A percentile compares a stretch with the other conserved stretches of the same genome.
These are phyloP conservation scores for Physella acuta DNA, from an alignment of 1,140 invertebrate species.

Conservation along the genomic window DNA sequence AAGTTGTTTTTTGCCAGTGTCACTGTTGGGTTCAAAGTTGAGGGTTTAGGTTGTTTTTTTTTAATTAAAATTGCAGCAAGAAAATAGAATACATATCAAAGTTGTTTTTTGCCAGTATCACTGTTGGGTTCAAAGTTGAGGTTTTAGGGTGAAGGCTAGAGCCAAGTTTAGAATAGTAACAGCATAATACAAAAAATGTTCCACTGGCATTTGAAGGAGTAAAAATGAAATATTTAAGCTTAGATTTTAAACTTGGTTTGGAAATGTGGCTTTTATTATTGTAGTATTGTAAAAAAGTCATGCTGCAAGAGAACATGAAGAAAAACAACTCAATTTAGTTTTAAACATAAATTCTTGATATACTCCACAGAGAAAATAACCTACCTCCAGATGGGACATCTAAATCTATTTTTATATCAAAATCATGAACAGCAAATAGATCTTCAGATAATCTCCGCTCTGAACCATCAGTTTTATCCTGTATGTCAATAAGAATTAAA, in stretches of 20 bases:
- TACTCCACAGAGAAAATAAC: conserved; percentile 64
- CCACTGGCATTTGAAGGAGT: background rate
- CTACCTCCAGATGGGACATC: conserved; percentile 56
- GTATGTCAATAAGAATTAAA: no score
- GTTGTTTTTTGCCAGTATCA: background rate
- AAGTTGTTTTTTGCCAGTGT: background rate
- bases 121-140: background rate
- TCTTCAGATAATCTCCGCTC: conserved; percentile 62
- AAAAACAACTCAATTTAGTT: background rate
- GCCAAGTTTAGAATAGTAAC: no score
- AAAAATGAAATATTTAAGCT: background rate
- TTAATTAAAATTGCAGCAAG: background rate
- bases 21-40: background rate
- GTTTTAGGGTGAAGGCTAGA: no score
- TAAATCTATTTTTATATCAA: conserved; percentile 93
- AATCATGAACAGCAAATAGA: conserved; percentile 91
- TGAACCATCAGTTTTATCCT: conserved; percentile 22
- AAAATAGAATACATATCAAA: background rate
- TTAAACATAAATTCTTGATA: background rate
- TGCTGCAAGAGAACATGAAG: background rate
- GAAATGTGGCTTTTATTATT: background rate
- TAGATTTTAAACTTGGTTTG: background rate
- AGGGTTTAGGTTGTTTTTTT: no score
- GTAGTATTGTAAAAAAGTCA: background rate
- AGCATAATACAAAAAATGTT: no score